Evolutionary conservation across 2,113 vertebrate genomes (phyloP).

Genomic region (Calcarius ornatus): DNA sequence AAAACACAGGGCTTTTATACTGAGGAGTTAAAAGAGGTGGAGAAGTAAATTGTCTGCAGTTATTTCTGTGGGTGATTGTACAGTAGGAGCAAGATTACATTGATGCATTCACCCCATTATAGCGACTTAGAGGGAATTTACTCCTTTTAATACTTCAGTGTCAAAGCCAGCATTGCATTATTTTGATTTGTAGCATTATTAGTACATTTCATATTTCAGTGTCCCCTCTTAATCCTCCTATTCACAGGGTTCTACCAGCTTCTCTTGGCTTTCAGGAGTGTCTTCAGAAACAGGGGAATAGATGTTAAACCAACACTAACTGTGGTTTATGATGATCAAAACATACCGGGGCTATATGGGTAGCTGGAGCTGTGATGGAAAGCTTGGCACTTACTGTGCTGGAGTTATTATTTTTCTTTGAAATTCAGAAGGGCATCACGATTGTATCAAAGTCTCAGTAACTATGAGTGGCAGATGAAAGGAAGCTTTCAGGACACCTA

Average conservation of each 20-base stretch:
- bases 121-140: background rate
- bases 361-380: background rate
- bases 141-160: background rate
- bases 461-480: background rate
- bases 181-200: slow-evolving; percentile 41
- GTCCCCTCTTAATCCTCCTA: background rate
- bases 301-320: background rate
- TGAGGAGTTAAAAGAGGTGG: background rate
- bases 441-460: background rate
- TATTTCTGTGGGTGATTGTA: slow-evolving; percentile 9
- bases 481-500: background rate
- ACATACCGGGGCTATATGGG: rapidly evolving
- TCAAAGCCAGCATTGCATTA: slow-evolving; percentile 1
- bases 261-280: background rate
- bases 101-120: slow-evolving; percentile 20
- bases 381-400: background rate
- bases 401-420: background rate
- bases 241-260: background rate
- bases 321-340: background rate
- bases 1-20: background rate
- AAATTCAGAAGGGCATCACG: background rate
- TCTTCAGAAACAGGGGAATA: background rate
- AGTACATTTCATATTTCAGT: background rate
- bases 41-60: background rate
- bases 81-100: slow-evolving; percentile 15